phyloP scores from a whole-genome alignment of 2,113 vertebrate species.

The Fukomys damarensis region DNA sequence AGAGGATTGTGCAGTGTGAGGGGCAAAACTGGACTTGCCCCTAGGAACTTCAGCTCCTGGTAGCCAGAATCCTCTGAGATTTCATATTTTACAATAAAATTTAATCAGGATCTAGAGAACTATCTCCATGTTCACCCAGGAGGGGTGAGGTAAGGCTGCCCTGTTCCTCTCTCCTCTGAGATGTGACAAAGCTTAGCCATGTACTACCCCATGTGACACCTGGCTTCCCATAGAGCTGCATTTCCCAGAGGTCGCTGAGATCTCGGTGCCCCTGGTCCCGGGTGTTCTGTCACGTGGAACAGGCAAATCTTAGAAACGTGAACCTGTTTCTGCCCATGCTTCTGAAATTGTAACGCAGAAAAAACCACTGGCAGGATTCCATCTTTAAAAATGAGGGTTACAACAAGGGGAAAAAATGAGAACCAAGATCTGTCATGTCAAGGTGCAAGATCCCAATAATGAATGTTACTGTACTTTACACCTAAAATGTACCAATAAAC shows the following conservation, averaged over 20 bases:
- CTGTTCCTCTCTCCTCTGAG: not conserved
- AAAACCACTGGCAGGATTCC: not conserved
- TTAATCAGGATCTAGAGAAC: not conserved
- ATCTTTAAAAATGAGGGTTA: not conserved
- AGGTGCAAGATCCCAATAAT: no score
- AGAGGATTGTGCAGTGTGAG: not conserved
- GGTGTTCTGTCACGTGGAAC: no score
- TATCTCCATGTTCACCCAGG: not conserved
- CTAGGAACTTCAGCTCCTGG: not conserved
- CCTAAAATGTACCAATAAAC: no score
- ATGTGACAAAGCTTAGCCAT: not conserved
- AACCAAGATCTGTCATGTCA: no score
- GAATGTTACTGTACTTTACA: no score
- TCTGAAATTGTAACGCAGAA: not conserved
- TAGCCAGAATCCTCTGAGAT: not conserved
- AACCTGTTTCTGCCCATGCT: no score
- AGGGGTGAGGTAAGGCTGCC: no score
- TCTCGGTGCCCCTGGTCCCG: not conserved
- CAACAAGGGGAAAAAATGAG: no score
- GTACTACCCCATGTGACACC: no score
- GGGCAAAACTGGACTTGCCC: not conserved
- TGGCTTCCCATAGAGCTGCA: not conserved
- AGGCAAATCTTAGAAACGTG: no score
- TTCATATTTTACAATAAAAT: not conserved
- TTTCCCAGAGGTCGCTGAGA: no score